Evolutionary conservation across 2,113 vertebrate genomes (phyloP).

Genomic region (Callithrix jacchus): DNA sequence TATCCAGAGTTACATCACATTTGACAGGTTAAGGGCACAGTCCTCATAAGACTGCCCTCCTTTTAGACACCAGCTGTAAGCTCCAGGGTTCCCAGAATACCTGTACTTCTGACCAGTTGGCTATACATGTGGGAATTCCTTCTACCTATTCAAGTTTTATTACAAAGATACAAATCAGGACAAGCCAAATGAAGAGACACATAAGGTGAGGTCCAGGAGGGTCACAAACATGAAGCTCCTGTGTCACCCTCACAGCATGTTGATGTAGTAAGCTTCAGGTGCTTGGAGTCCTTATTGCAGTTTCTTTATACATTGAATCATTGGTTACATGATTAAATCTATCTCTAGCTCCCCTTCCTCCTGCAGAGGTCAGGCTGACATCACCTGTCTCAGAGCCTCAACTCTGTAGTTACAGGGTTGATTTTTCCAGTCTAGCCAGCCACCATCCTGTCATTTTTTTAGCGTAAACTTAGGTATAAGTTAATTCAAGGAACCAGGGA

Average conservation of each 20-base stretch:
- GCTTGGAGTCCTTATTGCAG: neutral
- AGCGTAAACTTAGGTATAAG: neutral
- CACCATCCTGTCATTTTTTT: neutral
- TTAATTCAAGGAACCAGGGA: neutral
- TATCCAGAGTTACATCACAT: neutral
- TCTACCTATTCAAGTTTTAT: neutral
- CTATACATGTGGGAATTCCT: neutral
- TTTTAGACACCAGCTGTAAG: neutral
- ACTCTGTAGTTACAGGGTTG: neutral
- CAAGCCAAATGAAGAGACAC: neutral
- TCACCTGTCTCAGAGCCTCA: neutral
- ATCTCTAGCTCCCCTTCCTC: neutral
- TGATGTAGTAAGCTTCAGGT: neutral
- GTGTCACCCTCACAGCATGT: neutral
- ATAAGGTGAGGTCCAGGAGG: neutral
- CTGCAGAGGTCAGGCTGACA: neutral
- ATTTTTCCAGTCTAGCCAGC: neutral
- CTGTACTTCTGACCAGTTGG: neutral
- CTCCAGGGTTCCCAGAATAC: neutral
- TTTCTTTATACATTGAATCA: constrained; percentile 21
- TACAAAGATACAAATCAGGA: neutral
- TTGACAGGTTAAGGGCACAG: neutral
- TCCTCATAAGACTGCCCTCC: neutral
- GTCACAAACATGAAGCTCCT: neutral
- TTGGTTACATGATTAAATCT: neutral